A percentile compares a stretch with the other conserved stretches of the same genome.
Evolutionary conservation across 1,140 invertebrate species (phyloP).

Genomic region (Vollenhovia emeryi): DNA sequence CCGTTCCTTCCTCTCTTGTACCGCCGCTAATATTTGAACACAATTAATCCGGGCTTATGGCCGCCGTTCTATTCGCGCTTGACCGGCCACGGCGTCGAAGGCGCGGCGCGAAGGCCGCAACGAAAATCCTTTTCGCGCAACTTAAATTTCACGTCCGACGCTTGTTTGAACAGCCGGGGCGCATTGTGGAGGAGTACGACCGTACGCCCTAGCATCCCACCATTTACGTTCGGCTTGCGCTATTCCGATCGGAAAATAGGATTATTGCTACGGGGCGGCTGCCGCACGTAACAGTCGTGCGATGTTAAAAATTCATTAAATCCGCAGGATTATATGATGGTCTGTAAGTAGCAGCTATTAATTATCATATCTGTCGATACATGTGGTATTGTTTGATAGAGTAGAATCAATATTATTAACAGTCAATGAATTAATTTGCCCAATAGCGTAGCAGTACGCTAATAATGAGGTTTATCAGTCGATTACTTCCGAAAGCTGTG

Average conservation of each 20-base stretch:
- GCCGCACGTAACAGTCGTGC: constrained; percentile 2
- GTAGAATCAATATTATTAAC: constrained; percentile 61
- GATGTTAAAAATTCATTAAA: constrained; percentile 51
- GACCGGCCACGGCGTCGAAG: constrained; percentile 40
- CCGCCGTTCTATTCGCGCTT: constrained; percentile 50
- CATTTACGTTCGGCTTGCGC: constrained; percentile 13
- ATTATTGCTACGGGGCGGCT: constrained; percentile 30
- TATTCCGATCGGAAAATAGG: constrained; percentile 37
- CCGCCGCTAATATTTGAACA: constrained; percentile 81
- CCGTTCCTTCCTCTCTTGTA: constrained; percentile 9
- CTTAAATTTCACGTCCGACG: constrained; percentile 34
- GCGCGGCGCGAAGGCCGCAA: constrained; percentile 20
- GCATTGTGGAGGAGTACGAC: neutral
- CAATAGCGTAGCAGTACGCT: constrained; percentile 40
- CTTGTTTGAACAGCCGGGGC: constrained; percentile 23
- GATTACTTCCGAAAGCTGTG: constrained; percentile 48
- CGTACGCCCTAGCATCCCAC: neutral
- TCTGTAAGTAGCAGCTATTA: constrained; percentile 48
- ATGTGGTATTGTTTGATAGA: constrained; percentile 52
- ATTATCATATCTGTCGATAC: constrained; percentile 55
- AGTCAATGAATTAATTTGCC: constrained; percentile 59
- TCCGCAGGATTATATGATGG: constrained; percentile 41
- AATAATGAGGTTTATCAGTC: constrained; percentile 56
- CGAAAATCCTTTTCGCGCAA: constrained; percentile 42
- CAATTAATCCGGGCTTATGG: constrained; percentile 80